Evolutionary conservation across 2,113 vertebrate genomes (phyloP).

Genomic region (Psammodynastes pulverulentus): DNA sequence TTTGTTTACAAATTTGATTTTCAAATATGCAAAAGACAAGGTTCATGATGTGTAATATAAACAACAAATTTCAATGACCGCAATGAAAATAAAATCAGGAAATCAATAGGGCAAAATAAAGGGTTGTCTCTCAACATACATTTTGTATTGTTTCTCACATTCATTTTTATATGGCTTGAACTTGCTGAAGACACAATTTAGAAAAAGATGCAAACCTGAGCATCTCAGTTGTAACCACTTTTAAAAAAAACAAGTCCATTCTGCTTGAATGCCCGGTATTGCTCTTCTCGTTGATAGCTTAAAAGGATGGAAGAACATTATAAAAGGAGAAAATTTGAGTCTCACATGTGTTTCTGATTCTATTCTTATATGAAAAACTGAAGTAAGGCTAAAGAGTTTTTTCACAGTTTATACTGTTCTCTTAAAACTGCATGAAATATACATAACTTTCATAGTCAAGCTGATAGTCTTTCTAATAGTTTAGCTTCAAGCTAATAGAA

Average conservation of each 20-base stretch:
- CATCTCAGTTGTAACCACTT: conserved; percentile 50
- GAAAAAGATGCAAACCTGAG: conserved; percentile 1
- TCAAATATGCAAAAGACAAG: background rate
- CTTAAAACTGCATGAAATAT: conserved; percentile 45
- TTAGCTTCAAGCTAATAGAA: conserved; percentile 59
- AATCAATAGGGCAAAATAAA: background rate
- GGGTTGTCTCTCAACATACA: background rate
- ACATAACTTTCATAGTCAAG: conserved; percentile 44
- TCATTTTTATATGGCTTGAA: background rate
- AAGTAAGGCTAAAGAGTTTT: conserved; percentile 53
- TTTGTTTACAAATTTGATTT: background rate
- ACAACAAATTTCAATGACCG: background rate
- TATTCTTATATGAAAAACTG: conserved; percentile 48
- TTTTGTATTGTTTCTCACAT: conserved; percentile 21
- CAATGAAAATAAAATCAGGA: background rate
- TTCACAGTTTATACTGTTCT: conserved; percentile 52
- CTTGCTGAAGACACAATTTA: background rate
- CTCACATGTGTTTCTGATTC: conserved; percentile 38
- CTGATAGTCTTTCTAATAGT: conserved; percentile 33
- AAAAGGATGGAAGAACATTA: background rate
- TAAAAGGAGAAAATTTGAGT: conserved; percentile 13
- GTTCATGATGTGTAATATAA: background rate
- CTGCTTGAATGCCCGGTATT: conserved; percentile 5
- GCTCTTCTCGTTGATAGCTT: background rate
- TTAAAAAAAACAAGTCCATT: conserved; percentile 57